These are phyloP conservation scores for Drosophila mimica DNA, from an alignment of 2,888 invertebrate genomes.

Conservation along the genomic window DNA sequence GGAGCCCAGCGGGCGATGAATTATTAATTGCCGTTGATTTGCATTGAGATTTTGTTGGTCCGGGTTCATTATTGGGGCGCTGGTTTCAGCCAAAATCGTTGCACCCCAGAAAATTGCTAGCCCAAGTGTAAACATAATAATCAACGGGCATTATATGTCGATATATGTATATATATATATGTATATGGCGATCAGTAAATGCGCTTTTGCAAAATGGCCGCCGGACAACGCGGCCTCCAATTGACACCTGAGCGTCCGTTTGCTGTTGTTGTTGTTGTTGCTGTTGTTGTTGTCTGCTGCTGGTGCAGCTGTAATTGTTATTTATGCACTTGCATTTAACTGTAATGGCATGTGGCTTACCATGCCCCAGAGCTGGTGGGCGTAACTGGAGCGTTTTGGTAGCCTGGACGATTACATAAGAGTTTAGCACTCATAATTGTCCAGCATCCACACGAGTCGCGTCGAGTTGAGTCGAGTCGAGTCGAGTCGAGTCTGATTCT, in stretches of 20 bases:
- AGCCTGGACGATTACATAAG: constrained; percentile 67
- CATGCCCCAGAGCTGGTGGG: constrained; percentile 70
- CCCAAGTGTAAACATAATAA: constrained; percentile 78
- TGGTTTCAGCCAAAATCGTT: constrained; percentile 32
- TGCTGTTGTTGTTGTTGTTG: constrained; percentile 42
- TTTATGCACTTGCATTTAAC: constrained; percentile 80
- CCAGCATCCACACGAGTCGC: constrained; percentile 14
- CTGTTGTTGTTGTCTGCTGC: constrained; percentile 26
- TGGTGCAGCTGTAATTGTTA: constrained; percentile 75
- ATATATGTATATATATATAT: constrained; percentile 21
- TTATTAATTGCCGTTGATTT: constrained; percentile 80
- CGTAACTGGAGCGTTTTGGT: constrained; percentile 71
- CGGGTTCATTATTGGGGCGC: constrained; percentile 63
- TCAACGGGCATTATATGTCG: constrained; percentile 70
- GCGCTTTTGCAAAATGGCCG: constrained; percentile 71
- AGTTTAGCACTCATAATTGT: constrained; percentile 65
- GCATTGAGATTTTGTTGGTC: constrained; percentile 71
- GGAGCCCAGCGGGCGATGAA: constrained; percentile 74
- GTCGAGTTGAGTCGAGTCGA: background rate
- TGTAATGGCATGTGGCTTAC: constrained; percentile 70
- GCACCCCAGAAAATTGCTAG: constrained; percentile 44
- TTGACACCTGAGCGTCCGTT: constrained; percentile 74
- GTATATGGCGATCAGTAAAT: constrained; percentile 61
- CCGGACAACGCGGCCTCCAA: constrained; percentile 71
- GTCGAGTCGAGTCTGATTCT: background rate